These are phyloP conservation scores for Pelvicachromis taeniatus DNA, from an alignment of 2,113 vertebrate genomes.

Conservation along the genomic window DNA sequence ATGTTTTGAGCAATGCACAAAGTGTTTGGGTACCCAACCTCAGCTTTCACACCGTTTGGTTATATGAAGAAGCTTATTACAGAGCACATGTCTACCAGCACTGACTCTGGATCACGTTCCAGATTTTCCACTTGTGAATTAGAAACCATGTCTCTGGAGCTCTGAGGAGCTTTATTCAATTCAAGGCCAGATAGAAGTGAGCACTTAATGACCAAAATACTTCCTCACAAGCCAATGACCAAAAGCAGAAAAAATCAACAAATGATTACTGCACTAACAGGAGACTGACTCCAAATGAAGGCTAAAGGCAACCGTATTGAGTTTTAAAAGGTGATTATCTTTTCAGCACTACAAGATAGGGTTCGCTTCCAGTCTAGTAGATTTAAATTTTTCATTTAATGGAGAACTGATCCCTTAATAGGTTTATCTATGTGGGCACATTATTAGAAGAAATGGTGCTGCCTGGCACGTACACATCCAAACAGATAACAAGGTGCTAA, in stretches of 20 bases:
- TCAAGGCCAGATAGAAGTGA: neutral
- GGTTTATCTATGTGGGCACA: neutral
- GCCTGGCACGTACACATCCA: neutral
- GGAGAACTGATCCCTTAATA: neutral
- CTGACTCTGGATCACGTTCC: neutral
- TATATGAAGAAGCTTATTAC: neutral
- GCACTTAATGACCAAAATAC: neutral
- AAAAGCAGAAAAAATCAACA: neutral
- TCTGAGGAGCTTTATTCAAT: neutral
- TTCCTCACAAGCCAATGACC: neutral
- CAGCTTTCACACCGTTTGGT: neutral
- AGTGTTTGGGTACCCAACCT: neutral
- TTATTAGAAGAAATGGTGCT: neutral
- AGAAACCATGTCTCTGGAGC: neutral
- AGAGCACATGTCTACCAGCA: neutral
- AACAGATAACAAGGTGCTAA: conserved; percentile 24
- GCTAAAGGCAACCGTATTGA: neutral
- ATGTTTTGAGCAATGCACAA: neutral
- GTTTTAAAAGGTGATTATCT: neutral
- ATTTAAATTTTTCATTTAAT: neutral
- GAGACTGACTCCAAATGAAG: neutral
- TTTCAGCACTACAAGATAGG: neutral
- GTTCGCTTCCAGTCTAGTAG: neutral
- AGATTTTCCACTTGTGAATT: neutral
- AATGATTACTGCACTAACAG: neutral